These are phyloP conservation scores for Mesitornis unicolor DNA, from an alignment of 2,113 vertebrate species.

Conservation along the genomic window DNA sequence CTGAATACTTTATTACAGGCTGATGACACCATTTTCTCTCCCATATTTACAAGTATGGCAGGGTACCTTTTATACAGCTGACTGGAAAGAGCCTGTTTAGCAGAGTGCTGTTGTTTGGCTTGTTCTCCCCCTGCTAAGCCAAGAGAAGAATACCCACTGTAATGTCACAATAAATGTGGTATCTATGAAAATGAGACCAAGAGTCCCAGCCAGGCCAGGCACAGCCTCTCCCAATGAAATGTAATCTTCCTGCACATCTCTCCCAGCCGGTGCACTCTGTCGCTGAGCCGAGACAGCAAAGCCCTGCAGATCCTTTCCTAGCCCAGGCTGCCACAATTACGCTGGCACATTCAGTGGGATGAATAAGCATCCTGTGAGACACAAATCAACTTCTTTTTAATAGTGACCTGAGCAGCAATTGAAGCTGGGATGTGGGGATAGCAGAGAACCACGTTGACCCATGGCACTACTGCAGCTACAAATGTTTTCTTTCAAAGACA, in stretches of 20 bases:
- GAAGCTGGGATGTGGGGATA: not conserved
- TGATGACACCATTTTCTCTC: slow-evolving; percentile 49
- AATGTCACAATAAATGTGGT: not conserved
- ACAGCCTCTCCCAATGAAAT: not conserved
- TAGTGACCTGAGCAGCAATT: not conserved
- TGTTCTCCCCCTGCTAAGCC: not conserved
- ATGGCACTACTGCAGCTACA: not conserved
- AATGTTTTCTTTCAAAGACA: not conserved
- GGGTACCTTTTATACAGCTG: not conserved
- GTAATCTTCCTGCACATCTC: not conserved
- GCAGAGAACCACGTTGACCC: not conserved
- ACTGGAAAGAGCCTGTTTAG: not conserved
- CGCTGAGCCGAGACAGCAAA: not conserved
- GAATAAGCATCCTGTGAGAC: not conserved
- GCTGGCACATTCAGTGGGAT: rapidly evolving
- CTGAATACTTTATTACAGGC: slow-evolving; percentile 18
- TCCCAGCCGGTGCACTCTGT: not conserved
- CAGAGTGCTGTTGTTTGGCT: not conserved
- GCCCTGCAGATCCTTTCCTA: not conserved
- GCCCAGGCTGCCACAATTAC: not conserved
- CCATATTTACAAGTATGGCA: slow-evolving; percentile 10
- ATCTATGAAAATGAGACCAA: not conserved
- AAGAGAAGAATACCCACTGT: not conserved
- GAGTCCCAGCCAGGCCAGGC: not conserved
- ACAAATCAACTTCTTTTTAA: not conserved